A percentile compares a stretch with the other conserved stretches of the same genome.
Conservation (phyloP, 92 coral and sea anemone genomes). For the Chrysogorgia sp. region DNA sequence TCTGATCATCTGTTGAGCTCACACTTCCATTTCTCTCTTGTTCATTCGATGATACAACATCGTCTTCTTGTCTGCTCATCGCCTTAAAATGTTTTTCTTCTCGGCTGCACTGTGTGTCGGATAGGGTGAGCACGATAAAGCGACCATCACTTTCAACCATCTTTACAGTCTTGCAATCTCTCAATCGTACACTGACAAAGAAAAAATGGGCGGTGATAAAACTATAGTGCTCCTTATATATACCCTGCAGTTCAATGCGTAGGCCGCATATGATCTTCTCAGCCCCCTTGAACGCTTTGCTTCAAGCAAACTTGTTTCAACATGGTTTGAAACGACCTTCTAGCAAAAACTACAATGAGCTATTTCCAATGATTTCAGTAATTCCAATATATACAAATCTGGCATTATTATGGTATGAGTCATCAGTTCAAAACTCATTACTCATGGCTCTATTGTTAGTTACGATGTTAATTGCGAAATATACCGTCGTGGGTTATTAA, state of each 20-base stretch:
- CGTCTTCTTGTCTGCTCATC: neutral
- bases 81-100: neutral
- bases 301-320: neutral
- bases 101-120: neutral
- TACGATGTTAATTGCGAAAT: neutral
- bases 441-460: neutral
- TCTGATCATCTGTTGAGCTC: slow-evolving; percentile 2
- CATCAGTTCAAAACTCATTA: neutral
- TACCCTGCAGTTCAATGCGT: neutral
- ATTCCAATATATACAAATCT: neutral
- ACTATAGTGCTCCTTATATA: neutral
- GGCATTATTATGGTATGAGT: neutral
- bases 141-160: slow-evolving; percentile 1
- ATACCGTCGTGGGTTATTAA: neutral
- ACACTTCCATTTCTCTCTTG: neutral
- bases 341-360: neutral
- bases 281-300: neutral
- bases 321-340: neutral
- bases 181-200: neutral
- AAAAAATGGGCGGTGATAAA: neutral
- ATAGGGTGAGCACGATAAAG: neutral
- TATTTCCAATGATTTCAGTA: neutral
- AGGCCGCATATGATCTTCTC: no score
- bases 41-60: neutral
- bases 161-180: neutral